Conservation (phyloP, 92 coral and sea anemone species). For the Epizoanthus ramosus region DNA sequence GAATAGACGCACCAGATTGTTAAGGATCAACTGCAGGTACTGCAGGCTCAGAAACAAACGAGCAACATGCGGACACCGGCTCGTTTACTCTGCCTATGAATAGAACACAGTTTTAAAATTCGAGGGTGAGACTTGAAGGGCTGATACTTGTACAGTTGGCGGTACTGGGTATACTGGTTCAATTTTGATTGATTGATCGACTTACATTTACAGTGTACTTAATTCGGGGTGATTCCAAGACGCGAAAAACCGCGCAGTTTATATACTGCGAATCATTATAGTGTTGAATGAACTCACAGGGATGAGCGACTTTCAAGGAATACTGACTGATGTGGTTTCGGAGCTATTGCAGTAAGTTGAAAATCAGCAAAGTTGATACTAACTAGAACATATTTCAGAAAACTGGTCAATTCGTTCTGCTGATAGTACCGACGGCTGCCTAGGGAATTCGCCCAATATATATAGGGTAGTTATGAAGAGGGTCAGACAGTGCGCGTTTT, state of each 20-base stretch:
- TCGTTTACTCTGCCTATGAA: background rate
- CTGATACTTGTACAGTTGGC: background rate
- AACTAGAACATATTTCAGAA: too few species aligned
- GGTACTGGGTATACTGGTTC: background rate
- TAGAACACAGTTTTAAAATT: background rate
- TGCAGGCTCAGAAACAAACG: conserved; percentile 2
- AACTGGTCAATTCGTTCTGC: background rate
- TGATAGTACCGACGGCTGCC: background rate
- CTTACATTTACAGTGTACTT: too few species aligned
- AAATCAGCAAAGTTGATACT: too few species aligned
- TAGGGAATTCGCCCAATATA: background rate
- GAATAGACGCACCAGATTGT: conserved; percentile 16
- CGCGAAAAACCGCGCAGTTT: too few species aligned
- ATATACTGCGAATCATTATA: background rate
- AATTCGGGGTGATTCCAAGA: background rate
- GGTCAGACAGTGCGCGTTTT: conserved; percentile 2
- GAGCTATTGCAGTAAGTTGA: too few species aligned
- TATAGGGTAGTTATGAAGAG: conserved; percentile 1
- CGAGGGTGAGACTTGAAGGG: background rate
- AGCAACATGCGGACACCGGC: conserved; percentile 23
- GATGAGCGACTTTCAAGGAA: background rate
- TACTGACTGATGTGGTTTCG: background rate
- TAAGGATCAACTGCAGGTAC: background rate
- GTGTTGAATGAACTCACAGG: background rate
- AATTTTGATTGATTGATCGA: too few species aligned